These are phyloP conservation scores for Mormyrus lacerda DNA, from an alignment of 2,113 vertebrate genomes.

Conservation along the genomic window DNA sequence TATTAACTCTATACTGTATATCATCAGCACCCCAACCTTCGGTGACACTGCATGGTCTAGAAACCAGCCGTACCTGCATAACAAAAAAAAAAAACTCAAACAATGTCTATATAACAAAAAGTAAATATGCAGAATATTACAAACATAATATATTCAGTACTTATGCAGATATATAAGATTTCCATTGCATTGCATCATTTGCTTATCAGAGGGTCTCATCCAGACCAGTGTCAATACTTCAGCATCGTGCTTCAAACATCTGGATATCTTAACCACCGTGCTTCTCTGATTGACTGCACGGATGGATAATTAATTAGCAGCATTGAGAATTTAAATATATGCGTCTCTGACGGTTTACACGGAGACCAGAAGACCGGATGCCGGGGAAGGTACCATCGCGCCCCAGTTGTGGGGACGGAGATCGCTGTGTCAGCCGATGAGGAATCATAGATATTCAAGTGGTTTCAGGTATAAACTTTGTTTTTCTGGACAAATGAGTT, in stretches of 20 bases:
- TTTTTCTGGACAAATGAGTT: not conserved
- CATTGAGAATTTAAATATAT: not conserved
- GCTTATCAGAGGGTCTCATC: not conserved
- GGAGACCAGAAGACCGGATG: not conserved
- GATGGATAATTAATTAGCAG: not conserved
- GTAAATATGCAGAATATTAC: not conserved
- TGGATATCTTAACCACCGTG: not conserved
- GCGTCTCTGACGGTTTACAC: not conserved
- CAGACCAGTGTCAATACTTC: constrained; percentile 6
- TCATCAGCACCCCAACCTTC: not conserved
- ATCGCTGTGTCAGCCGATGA: not conserved
- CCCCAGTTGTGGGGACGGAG: not conserved
- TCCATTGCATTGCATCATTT: constrained; percentile 6
- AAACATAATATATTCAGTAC: not conserved
- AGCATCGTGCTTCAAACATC: not conserved
- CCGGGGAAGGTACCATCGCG: not conserved
- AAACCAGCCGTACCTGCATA: not conserved
- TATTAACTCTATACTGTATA: not conserved
- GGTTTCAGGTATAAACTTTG: not conserved
- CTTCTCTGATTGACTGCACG: not conserved
- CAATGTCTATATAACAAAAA: constrained; percentile 1
- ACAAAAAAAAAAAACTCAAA: not conserved
- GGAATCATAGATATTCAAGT: not conserved
- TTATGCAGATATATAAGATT: not conserved
- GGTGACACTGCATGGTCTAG: not conserved